phyloP scores from a whole-genome alignment of 2,797 vertebrate genomes.

The Chaunax sp. region DNA sequence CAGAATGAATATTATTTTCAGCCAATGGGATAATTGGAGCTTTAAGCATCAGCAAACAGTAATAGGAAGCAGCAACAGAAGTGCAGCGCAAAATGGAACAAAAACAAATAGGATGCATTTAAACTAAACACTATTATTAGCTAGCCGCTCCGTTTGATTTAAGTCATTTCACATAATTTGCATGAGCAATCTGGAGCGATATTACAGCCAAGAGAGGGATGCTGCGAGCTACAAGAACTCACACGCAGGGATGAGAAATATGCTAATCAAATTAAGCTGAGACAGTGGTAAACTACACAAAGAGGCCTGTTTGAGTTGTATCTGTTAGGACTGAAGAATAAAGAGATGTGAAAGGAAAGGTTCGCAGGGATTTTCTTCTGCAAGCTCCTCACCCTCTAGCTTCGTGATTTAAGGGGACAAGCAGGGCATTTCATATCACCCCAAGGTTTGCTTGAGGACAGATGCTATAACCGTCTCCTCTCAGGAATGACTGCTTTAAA shows the following conservation, averaged over 20 bases:
- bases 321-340: neutral
- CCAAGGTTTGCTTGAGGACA: constrained; percentile 56
- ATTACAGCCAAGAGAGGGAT: constrained; percentile 15
- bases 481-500: constrained; percentile 24
- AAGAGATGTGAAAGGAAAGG: neutral
- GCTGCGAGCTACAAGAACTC: constrained; percentile 25
- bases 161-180: constrained; percentile 37
- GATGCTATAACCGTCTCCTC: constrained; percentile 42
- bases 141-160: constrained; percentile 21
- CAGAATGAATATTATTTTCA: constrained; percentile 10
- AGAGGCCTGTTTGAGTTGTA: neutral
- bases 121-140: constrained; percentile 43
- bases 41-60: constrained; percentile 27
- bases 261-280: constrained; percentile 12
- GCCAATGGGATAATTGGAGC: constrained; percentile 2
- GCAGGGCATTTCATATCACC: constrained; percentile 43
- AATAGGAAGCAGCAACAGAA: constrained; percentile 13
- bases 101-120: constrained; percentile 21
- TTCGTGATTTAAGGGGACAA: constrained; percentile 17
- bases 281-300: neutral
- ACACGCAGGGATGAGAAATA: constrained; percentile 17
- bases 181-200: constrained; percentile 16
- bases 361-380: constrained; percentile 5
- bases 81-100: constrained; percentile 16
- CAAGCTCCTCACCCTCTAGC: constrained; percentile 11